A percentile compares a stretch with the other conserved stretches of the same genome.
phyloP scores from a whole-genome alignment of 2,888 invertebrate genomes.

The Aphodius sticticus region DNA sequence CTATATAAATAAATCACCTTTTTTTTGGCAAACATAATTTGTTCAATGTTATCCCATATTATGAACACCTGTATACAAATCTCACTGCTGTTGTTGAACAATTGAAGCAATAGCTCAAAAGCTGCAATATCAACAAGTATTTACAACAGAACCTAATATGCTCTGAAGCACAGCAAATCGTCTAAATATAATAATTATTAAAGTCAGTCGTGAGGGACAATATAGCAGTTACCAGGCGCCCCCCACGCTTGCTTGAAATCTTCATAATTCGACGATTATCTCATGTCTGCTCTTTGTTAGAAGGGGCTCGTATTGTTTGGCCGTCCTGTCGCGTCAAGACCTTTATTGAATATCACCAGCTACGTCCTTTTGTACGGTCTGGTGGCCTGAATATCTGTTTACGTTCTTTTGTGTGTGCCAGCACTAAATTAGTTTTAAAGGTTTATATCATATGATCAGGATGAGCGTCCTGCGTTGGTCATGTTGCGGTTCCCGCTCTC shows the following conservation, averaged over 20 bases:
- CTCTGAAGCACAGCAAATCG: too few relatives aligned
- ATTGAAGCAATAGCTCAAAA: too few relatives aligned
- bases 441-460: slow-evolving; percentile 34
- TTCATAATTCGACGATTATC: slow-evolving; percentile 39
- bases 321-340: slow-evolving; percentile 16
- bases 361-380: slow-evolving; percentile 31
- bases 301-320: slow-evolving; percentile 37
- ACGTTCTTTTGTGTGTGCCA: slow-evolving; percentile 37
- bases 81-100: too few relatives aligned
- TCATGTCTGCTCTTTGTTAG: slow-evolving; percentile 39
- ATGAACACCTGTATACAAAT: too few relatives aligned
- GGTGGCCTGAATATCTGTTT: slow-evolving; percentile 40
- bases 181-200: too few relatives aligned
- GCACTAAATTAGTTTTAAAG: slow-evolving; percentile 41
- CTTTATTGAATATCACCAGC: slow-evolving; percentile 40
- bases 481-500: slow-evolving; percentile 4
- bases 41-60: too few relatives aligned
- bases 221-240: too few relatives aligned
- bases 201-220: too few relatives aligned
- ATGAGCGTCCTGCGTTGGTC: background rate
- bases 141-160: too few relatives aligned
- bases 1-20: too few relatives aligned
- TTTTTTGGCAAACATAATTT: too few relatives aligned
- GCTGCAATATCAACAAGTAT: too few relatives aligned
- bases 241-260: slow-evolving; percentile 23